phyloP scores from a whole-genome alignment of 2,797 vertebrate genomes.

The Lithobates sylvaticus region DNA sequence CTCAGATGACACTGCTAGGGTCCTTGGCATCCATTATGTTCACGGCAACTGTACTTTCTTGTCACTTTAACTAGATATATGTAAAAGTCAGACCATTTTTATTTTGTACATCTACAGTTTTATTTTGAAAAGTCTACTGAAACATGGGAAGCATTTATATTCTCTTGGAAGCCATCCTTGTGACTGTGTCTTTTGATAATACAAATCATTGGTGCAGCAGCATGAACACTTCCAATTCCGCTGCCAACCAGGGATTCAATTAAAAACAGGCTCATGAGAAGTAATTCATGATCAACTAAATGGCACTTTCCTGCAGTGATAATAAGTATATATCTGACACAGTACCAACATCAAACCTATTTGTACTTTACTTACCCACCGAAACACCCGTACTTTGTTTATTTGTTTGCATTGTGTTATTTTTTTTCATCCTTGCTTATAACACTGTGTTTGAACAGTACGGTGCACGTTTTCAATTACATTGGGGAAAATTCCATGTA shows the following conservation, averaged over 20 bases:
- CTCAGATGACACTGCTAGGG: no score
- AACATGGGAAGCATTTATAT: slow-evolving; percentile 14
- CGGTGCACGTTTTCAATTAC: slow-evolving; percentile 36
- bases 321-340: slow-evolving; percentile 52
- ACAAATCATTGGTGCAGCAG: slow-evolving; percentile 56
- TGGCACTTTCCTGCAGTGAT: slow-evolving; percentile 51
- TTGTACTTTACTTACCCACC: slow-evolving; percentile 25
- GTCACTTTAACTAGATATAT: neutral
- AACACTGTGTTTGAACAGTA: slow-evolving; percentile 31
- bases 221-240: slow-evolving; percentile 51
- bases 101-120: neutral
- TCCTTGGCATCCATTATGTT: neutral
- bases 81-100: neutral
- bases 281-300: slow-evolving; percentile 56
- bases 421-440: slow-evolving; percentile 10
- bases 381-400: slow-evolving; percentile 21
- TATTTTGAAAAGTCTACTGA: slow-evolving; percentile 1
- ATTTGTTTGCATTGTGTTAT: slow-evolving; percentile 37
- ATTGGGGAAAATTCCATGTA: slow-evolving; percentile 36
- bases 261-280: slow-evolving; percentile 56
- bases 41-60: neutral
- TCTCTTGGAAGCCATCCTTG: slow-evolving; percentile 27
- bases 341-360: slow-evolving; percentile 34
- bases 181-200: slow-evolving; percentile 32
- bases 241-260: slow-evolving; percentile 58